Conservation (phyloP, 2,888 invertebrate species). For the Meteorus cinctellus region DNA sequence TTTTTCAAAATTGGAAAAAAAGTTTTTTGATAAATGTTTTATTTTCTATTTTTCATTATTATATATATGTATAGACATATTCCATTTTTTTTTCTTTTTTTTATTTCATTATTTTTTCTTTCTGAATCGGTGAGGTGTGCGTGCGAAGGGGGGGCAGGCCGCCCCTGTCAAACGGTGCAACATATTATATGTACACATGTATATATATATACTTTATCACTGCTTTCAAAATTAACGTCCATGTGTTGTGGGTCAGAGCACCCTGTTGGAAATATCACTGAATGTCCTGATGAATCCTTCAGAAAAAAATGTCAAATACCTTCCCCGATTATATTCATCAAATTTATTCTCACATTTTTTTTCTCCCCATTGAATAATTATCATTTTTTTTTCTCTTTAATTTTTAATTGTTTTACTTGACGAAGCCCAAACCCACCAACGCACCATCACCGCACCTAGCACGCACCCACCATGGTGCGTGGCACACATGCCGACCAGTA, state of each 20-base stretch:
- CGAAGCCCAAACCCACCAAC: conserved; percentile 63
- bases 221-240: conserved; percentile 63
- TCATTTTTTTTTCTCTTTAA: conserved; percentile 42
- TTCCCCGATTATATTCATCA: conserved; percentile 48
- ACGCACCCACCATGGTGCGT: conserved; percentile 49
- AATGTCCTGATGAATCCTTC: conserved; percentile 47
- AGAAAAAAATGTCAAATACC: conserved; percentile 46
- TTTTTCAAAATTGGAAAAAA: conserved; percentile 44
- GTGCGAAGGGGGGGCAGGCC: conserved; percentile 64
- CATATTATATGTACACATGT: conserved; percentile 4
- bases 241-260: conserved; percentile 74
- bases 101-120: conserved; percentile 20
- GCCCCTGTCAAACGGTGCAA: conserved; percentile 43
- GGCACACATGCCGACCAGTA: conserved; percentile 42
- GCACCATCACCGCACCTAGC: conserved; percentile 68
- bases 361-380: conserved; percentile 35
- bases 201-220: conserved; percentile 35
- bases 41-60: conserved; percentile 17
- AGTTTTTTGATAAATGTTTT: conserved; percentile 40
- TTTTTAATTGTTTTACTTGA: conserved; percentile 42
- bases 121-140: conserved; percentile 66
- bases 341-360: conserved; percentile 40
- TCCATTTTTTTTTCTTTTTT: conserved; percentile 22
- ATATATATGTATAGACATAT: conserved; percentile 8
- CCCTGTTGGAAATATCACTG: conserved; percentile 61